Evolutionary conservation across 2,888 invertebrate species (phyloP).

Genomic region (Barypeithes pellucidus): DNA sequence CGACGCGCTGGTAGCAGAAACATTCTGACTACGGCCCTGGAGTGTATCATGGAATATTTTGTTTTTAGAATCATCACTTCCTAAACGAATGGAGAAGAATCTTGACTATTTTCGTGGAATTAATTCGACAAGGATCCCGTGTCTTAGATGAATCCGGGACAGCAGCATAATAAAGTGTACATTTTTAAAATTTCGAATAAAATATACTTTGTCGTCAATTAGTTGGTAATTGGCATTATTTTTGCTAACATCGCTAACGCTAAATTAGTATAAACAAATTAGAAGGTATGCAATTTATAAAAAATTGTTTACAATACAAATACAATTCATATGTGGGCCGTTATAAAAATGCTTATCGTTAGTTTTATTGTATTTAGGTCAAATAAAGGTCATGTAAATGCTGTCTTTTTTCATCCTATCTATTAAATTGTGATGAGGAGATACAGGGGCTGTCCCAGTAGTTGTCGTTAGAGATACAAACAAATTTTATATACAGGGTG

Average conservation of each 20-base stretch:
- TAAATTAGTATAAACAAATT: not conserved
- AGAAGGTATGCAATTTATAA: not conserved
- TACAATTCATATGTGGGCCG: not conserved
- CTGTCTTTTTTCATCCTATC: no score
- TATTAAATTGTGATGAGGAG: no score
- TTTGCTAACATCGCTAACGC: not conserved
- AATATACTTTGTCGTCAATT: not conserved
- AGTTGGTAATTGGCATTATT: not conserved
- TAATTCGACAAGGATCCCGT: conserved; percentile 63
- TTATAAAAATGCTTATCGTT: not conserved
- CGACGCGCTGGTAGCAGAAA: no score
- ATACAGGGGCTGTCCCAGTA: no score
- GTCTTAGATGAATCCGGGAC: not conserved
- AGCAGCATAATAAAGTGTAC: not conserved
- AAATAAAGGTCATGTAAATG: not conserved
- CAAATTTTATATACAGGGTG: no score
- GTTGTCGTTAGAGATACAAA: no score
- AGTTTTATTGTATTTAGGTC: not conserved
- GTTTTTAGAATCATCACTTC: conserved; percentile 63
- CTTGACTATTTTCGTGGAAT: conserved; percentile 67
- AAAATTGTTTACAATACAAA: conserved; percentile 2
- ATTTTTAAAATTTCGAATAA: not conserved
- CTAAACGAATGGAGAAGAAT: conserved; percentile 67
- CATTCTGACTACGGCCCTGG: no score
- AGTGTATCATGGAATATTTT: no score